phyloP scores from a whole-genome alignment of 2,888 invertebrate genomes.

The Sepiola atlantica region DNA sequence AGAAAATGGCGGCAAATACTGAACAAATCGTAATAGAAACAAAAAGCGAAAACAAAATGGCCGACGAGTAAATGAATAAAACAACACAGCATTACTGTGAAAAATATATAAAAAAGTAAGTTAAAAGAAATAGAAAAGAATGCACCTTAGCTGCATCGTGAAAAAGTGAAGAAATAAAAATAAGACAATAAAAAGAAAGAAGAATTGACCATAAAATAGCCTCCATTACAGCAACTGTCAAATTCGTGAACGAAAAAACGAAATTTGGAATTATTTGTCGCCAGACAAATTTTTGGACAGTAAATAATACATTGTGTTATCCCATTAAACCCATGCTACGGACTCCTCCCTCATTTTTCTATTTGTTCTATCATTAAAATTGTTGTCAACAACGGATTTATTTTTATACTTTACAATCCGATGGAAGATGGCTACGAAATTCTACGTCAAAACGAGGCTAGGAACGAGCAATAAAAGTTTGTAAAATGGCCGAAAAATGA shows the following conservation, averaged over 20 bases:
- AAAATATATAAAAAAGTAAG: not conserved
- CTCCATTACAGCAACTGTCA: not conserved
- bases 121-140: not conserved
- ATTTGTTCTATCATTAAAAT: constrained; percentile 8
- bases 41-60: not conserved
- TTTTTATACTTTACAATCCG: not conserved
- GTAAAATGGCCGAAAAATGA: too few species aligned
- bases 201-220: not conserved
- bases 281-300: not conserved
- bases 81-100: not conserved
- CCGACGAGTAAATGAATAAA: not conserved
- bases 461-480: not conserved
- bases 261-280: not conserved
- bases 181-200: not conserved
- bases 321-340: not conserved
- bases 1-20: not conserved
- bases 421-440: not conserved
- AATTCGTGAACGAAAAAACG: not conserved
- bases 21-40: not conserved
- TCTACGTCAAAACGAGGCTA: not conserved
- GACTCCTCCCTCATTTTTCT: not conserved
- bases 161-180: not conserved
- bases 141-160: too few species aligned
- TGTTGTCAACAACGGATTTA: constrained; percentile 32
- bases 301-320: not conserved